These are phyloP conservation scores for Drosophila chauvacae DNA, from an alignment of 1,140 invertebrate genomes.

Conservation along the genomic window DNA sequence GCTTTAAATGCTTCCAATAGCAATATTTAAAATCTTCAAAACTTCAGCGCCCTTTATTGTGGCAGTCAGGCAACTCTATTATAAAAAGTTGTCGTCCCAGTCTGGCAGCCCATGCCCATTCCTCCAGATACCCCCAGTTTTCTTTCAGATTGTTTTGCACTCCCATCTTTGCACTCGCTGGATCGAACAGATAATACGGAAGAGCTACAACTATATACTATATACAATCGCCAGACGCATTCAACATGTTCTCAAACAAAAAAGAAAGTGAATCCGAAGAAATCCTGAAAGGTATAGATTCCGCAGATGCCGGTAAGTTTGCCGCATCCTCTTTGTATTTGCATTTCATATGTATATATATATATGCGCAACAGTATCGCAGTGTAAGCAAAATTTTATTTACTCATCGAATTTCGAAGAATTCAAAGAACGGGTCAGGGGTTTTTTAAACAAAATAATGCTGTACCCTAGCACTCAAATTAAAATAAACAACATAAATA, in stretches of 20 bases:
- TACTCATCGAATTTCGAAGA: background rate
- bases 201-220: background rate
- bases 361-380: background rate
- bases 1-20: background rate
- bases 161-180: background rate
- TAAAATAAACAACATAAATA: background rate
- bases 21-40: background rate
- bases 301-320: background rate
- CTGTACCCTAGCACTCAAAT: background rate
- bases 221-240: no score
- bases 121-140: background rate
- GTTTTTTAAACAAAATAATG: background rate
- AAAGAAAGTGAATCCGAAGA: no score
- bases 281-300: background rate
- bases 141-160: constrained; percentile 2
- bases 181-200: background rate
- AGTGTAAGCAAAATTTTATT: background rate
- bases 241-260: background rate
- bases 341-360: no score
- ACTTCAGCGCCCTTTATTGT: background rate
- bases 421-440: background rate
- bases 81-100: background rate
- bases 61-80: background rate
- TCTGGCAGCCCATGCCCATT: background rate
- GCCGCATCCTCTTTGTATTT: background rate